phyloP scores from a whole-genome alignment of 2,797 vertebrate species.

The Esox lucius region DNA sequence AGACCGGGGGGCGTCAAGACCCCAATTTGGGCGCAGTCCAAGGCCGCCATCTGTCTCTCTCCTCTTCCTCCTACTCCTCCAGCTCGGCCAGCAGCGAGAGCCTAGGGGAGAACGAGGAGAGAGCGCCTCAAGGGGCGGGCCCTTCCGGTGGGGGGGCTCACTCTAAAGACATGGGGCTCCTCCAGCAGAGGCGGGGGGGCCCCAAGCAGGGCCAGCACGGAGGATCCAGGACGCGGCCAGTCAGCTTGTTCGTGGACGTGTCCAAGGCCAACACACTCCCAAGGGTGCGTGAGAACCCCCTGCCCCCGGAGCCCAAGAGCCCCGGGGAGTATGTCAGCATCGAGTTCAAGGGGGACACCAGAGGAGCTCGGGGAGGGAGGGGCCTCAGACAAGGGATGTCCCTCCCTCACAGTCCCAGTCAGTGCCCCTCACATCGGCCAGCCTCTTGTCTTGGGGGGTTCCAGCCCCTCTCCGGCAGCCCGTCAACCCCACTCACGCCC shows the following conservation, averaged over 20 bases:
- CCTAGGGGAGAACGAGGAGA: slow-evolving; percentile 75
- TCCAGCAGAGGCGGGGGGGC: slow-evolving; percentile 55
- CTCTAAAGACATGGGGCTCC: slow-evolving; percentile 58
- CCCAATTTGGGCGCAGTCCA: slow-evolving; percentile 44
- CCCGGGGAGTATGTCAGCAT: slow-evolving; percentile 81
- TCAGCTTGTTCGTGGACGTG: slow-evolving; percentile 79
- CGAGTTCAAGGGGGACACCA: slow-evolving; percentile 69
- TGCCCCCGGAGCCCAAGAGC: slow-evolving; percentile 76
- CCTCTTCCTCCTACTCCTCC: slow-evolving; percentile 77
- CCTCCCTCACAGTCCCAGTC: slow-evolving; percentile 53
- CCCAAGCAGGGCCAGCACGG: slow-evolving; percentile 62
- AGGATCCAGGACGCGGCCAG: slow-evolving; percentile 59
- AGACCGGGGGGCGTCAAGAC: slow-evolving; percentile 57
- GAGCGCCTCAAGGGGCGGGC: slow-evolving; percentile 31
- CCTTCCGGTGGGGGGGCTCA: slow-evolving; percentile 38
- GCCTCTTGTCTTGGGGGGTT: slow-evolving; percentile 70
- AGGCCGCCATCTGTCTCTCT: slow-evolving; percentile 70
- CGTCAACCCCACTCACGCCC: slow-evolving; percentile 60
- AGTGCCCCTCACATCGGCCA: slow-evolving; percentile 61
- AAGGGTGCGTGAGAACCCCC: slow-evolving; percentile 75
- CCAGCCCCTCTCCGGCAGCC: slow-evolving; percentile 62
- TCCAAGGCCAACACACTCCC: slow-evolving; percentile 81
- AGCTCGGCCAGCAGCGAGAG: slow-evolving; percentile 83
- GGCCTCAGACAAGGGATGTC: slow-evolving; percentile 57
- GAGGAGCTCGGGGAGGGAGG: slow-evolving; percentile 44